Evolutionary conservation across 1,140 invertebrate species (phyloP), one percentile per base, ranked within the genome.

Genomic region (Caenorhabditis brenneri): DNA sequence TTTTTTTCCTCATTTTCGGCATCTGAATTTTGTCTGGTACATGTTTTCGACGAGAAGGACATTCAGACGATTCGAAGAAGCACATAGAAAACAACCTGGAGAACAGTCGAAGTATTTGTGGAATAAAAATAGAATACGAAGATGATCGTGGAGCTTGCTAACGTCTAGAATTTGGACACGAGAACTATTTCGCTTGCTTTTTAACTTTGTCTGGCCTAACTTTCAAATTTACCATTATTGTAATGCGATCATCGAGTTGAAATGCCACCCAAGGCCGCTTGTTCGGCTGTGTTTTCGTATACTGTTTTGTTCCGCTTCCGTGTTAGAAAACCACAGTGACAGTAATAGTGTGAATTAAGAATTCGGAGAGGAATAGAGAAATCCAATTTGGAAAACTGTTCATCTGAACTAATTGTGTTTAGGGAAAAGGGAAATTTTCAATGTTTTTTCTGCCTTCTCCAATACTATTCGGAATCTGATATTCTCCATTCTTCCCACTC

Each of bases 291-390:
- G 33, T 39, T 74, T 74, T 74, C 36, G n/a, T 74, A 42, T 10
- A 24, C 65, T 46, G 65, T 74, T 42, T 39, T 74, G 12, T 74
- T 74, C 65, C 65, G 65, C 65, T 74, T 74, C 65, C 65, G 19
- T 74, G 65, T 74, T 74, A 12, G n/a, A 74, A 42, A 74, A 74
- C 33, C 33, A 42, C 65, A 74, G 36, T 39, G 65, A 42, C n/a
- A 42, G 65, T 42, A 42, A 74, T 42, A 1, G 7, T 42, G 36
- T 39, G 22, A 74, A 74, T n/a, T n/a, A 24, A 1, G 36, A 74
- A 46, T 46, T 24, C 46, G 6, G 22, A 12, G 65, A 74, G 65
- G 29, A 12, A 74, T 15, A 74, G 19, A 46, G 65, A 74, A 42
- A 42, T 42, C 65, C 24, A 74, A 74, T 74, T 65, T 22, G n/a